Evolutionary conservation across 1,140 invertebrate genomes (phyloP).

Genomic region (Diuraphis noxia): DNA sequence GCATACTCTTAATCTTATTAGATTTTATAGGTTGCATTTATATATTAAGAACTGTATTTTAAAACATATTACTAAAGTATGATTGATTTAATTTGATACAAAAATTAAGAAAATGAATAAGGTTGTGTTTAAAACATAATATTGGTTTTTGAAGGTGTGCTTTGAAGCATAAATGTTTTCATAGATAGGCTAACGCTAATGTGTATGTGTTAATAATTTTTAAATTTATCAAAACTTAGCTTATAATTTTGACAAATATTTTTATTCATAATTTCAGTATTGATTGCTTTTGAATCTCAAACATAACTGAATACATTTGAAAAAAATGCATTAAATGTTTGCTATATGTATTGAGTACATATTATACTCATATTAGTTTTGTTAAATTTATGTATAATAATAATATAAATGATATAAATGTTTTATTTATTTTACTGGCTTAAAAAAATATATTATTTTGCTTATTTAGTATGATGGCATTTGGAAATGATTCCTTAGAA

Average conservation of each 20-base stretch:
- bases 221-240: background rate
- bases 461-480: constrained; percentile 54
- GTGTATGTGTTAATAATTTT: background rate
- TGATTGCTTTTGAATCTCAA: constrained; percentile 25
- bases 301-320: background rate
- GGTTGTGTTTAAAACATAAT: background rate
- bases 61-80: constrained; percentile 9
- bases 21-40: constrained; percentile 29
- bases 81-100: background rate
- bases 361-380: constrained; percentile 1
- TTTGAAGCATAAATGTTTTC: background rate
- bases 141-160: constrained; percentile 6
- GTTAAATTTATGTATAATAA: background rate
- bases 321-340: constrained; percentile 14
- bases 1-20: background rate
- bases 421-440: constrained; percentile 39
- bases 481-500: constrained; percentile 52
- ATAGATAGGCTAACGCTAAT: background rate
- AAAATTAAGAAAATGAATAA: background rate
- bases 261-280: background rate
- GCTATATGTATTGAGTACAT: background rate
- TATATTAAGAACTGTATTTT: constrained; percentile 42
- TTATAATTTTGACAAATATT: background rate
- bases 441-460: constrained; percentile 40
- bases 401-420: too few relatives aligned